Conservation (phyloP, 2,888 invertebrate species). For the Synergus laeviventris region DNA sequence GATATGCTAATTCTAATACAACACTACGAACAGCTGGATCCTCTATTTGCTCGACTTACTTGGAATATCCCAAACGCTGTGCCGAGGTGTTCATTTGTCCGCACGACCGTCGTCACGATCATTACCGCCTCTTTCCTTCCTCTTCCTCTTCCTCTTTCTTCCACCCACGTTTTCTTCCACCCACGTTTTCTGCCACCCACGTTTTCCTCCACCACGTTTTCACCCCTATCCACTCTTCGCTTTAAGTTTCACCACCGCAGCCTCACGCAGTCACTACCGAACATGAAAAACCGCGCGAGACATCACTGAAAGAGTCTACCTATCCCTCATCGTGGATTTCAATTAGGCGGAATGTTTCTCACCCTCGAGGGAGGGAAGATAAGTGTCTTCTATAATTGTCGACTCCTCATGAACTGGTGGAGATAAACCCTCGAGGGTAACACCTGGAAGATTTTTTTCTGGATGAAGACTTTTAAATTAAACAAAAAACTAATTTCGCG, state of each 20-base stretch:
- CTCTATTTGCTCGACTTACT: slow-evolving; percentile 64
- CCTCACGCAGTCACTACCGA: slow-evolving; percentile 49
- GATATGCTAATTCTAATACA: slow-evolving; percentile 39
- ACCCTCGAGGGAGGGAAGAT: neutral
- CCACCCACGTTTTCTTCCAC: slow-evolving; percentile 25
- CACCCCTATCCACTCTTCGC: slow-evolving; percentile 46
- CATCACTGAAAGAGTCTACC: slow-evolving; percentile 16
- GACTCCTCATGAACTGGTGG: neutral
- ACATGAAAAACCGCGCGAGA: slow-evolving; percentile 51
- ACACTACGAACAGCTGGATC: slow-evolving; percentile 27
- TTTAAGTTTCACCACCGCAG: slow-evolving; percentile 53
- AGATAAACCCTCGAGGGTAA: neutral
- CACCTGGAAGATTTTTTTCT: neutral
- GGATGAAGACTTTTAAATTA: neutral
- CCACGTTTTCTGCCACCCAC: slow-evolving; percentile 37
- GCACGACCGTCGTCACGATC: slow-evolving; percentile 65
- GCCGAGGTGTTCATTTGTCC: slow-evolving; percentile 73
- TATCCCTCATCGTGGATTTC: slow-evolving; percentile 29
- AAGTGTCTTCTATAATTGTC: slow-evolving; percentile 7
- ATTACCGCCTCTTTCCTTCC: slow-evolving; percentile 52
- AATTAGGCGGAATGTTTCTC: neutral
- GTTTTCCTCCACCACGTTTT: slow-evolving; percentile 16
- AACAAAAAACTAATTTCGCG: neutral
- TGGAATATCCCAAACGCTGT: slow-evolving; percentile 73
- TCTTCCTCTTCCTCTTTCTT: slow-evolving; percentile 13